Evolutionary conservation across 1,140 invertebrate species (phyloP).

Genomic region (Homalodisca vitripennis): DNA sequence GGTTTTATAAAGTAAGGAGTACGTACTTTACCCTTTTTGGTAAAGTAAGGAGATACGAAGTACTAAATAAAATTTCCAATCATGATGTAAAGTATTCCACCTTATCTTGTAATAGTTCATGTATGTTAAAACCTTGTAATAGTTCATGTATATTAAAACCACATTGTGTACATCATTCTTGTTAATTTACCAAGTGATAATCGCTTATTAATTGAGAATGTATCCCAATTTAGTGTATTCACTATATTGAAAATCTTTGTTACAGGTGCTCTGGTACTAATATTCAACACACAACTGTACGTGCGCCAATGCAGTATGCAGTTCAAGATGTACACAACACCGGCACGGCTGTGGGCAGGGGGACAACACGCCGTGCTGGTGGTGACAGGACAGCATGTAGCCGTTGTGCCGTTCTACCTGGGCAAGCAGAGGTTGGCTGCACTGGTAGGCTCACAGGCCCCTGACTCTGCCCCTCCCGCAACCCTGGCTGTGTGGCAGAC

Average conservation of each 20-base stretch:
- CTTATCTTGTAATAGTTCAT: not conserved
- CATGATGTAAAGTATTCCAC: not conserved
- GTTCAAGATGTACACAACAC: slow-evolving; percentile 63
- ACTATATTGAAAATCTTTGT: not conserved
- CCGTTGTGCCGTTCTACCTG: slow-evolving; percentile 62
- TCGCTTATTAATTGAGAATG: not conserved
- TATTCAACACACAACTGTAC: slow-evolving; percentile 66
- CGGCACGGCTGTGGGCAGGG: slow-evolving; percentile 61
- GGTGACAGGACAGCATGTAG: slow-evolving; percentile 64
- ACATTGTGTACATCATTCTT: not conserved
- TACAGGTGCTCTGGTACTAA: slow-evolving; percentile 57
- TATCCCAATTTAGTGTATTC: not conserved
- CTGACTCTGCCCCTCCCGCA: not conserved
- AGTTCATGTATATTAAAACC: not conserved
- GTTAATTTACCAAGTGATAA: too few relatives aligned
- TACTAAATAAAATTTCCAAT: not conserved
- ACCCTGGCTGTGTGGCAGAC: not conserved
- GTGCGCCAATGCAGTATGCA: slow-evolving; percentile 62
- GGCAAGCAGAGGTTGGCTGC: slow-evolving; percentile 61
- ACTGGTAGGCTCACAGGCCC: slow-evolving; percentile 52
- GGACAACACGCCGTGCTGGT: slow-evolving; percentile 57
- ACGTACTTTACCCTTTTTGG: too few relatives aligned
- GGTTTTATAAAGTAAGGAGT: too few relatives aligned
- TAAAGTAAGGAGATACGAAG: too few relatives aligned
- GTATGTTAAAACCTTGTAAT: too few relatives aligned